phyloP scores from a whole-genome alignment of 2,888 invertebrate species.

The Scaptomyza caliginosa region DNA sequence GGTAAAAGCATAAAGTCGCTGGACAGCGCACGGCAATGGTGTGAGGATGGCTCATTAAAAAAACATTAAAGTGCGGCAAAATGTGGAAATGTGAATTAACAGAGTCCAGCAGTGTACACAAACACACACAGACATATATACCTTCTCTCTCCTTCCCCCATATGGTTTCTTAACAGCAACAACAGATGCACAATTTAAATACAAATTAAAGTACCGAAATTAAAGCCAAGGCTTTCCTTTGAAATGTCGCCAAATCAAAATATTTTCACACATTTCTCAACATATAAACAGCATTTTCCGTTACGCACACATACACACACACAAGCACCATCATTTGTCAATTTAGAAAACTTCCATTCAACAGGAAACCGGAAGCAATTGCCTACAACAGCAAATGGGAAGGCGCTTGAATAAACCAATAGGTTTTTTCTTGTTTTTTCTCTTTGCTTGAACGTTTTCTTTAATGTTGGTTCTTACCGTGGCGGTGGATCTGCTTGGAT shows the following conservation, averaged over 20 bases:
- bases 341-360: constrained; percentile 73
- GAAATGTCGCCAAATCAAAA: constrained; percentile 46
- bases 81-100: constrained; percentile 62
- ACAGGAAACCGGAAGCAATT: constrained; percentile 79
- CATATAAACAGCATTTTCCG: constrained; percentile 67
- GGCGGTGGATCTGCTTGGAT: constrained; percentile 96
- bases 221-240: constrained; percentile 33
- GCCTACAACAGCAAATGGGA: constrained; percentile 57
- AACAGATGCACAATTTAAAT: constrained; percentile 51
- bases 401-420: neutral
- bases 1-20: constrained; percentile 18
- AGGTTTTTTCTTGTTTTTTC: neutral
- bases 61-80: constrained; percentile 74
- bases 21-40: constrained; percentile 44
- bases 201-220: constrained; percentile 52
- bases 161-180: neutral
- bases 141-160: neutral
- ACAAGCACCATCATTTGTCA: constrained; percentile 73
- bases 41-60: constrained; percentile 64
- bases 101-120: constrained; percentile 27
- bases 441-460: neutral
- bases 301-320: constrained; percentile 35
- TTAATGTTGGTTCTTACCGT: constrained; percentile 73
- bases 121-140: neutral
- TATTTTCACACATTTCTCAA: constrained; percentile 72